Conservation (phyloP, 2,888 invertebrate genomes). For the Drosophila picticornis region DNA sequence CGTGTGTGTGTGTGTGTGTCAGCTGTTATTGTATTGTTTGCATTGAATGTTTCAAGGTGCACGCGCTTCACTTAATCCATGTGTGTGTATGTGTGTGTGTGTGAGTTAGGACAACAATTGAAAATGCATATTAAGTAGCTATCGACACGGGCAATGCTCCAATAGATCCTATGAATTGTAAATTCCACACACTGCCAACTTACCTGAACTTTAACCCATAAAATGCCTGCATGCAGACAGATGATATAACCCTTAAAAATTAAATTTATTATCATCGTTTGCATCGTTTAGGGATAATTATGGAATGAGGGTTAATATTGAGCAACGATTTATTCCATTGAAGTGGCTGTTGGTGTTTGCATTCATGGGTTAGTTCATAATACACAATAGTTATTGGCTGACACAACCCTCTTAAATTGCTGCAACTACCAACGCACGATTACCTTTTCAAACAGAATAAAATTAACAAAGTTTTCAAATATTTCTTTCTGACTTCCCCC, state of each 20-base stretch:
- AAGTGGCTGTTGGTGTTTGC: neutral
- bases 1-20: slow-evolving; percentile 5
- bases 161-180: slow-evolving; percentile 36
- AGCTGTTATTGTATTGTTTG: slow-evolving; percentile 61
- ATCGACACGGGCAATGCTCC: slow-evolving; percentile 36
- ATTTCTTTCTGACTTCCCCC: neutral
- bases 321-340: slow-evolving; percentile 18
- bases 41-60: slow-evolving; percentile 65
- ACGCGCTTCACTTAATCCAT: slow-evolving; percentile 63
- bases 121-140: slow-evolving; percentile 73
- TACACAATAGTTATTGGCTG: neutral
- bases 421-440: neutral
- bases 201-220: slow-evolving; percentile 41
- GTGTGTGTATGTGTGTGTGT: slow-evolving; percentile 3
- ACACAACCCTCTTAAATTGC: neutral
- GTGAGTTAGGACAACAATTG: slow-evolving; percentile 62
- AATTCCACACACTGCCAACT: slow-evolving; percentile 16
- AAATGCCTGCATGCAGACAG: slow-evolving; percentile 38
- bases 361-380: neutral
- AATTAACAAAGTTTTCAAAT: neutral
- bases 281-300: slow-evolving; percentile 31
- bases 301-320: slow-evolving; percentile 13
- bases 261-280: slow-evolving; percentile 36
- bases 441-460: neutral
- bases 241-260: slow-evolving; percentile 46